phyloP scores from a whole-genome alignment of 35 echinoderm and acorn worm genomes.

The Apostichopus parvimensis region DNA sequence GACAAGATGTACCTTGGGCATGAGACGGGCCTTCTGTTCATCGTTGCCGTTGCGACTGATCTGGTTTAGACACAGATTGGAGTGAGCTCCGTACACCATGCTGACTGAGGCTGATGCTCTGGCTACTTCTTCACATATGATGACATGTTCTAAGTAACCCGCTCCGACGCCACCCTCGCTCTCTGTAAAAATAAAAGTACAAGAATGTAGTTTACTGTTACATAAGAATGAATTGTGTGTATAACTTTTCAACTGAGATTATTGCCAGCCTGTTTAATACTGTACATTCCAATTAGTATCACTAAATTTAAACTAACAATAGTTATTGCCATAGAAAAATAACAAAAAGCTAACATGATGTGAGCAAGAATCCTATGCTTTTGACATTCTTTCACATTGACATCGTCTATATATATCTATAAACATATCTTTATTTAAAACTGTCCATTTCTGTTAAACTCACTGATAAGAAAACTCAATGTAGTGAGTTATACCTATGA shows the following conservation, averaged over 20 bases:
- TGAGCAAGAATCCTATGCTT: too few relatives aligned
- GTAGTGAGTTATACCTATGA: too few relatives aligned
- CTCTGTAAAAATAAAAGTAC: conserved; percentile 2
- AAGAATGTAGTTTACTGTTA: conserved; percentile 4
- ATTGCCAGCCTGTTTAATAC: too few relatives aligned
- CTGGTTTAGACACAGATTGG: conserved; percentile 90
- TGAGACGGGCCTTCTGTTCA: conserved; percentile 78
- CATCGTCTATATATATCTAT: too few relatives aligned
- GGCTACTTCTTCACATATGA: conserved; percentile 77
- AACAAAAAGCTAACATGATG: too few relatives aligned
- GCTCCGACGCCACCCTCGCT: conserved; percentile 76
- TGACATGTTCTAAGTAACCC: conserved; percentile 73
- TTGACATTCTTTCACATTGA: too few relatives aligned
- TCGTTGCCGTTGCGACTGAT: conserved; percentile 76
- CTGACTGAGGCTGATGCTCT: conserved; percentile 64
- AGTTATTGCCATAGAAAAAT: too few relatives aligned
- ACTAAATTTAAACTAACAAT: too few relatives aligned
- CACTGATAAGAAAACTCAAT: too few relatives aligned
- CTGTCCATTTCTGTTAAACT: too few relatives aligned
- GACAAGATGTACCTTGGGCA: conserved; percentile 65
- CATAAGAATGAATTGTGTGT: neutral
- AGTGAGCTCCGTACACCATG: conserved; percentile 75
- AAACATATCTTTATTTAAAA: too few relatives aligned
- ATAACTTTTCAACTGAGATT: neutral
- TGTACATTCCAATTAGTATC: too few relatives aligned